These are phyloP conservation scores for Ceriagrion tenellum DNA, from an alignment of 2,888 invertebrate genomes.

Conservation along the genomic window DNA sequence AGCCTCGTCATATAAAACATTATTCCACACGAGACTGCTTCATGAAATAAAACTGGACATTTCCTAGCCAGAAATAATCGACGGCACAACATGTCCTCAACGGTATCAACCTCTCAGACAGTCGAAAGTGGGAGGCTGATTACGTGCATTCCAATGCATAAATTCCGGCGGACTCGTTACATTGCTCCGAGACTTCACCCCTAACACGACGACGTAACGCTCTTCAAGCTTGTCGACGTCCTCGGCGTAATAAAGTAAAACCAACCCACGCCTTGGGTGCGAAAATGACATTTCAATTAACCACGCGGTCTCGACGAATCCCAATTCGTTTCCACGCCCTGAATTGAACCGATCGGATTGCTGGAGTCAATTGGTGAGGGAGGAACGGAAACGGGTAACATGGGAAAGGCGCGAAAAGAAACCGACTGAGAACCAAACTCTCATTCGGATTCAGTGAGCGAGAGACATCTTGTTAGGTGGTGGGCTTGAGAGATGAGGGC, in stretches of 20 bases:
- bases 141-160: background rate
- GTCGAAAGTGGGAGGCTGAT: background rate
- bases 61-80: background rate
- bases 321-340: background rate
- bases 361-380: background rate
- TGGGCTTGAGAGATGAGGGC: background rate
- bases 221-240: conserved; percentile 1
- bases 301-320: background rate
- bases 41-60: background rate
- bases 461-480: background rate
- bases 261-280: background rate
- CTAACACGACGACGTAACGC: background rate
- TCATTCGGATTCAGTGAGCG: background rate
- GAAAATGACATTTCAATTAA: conserved; percentile 60
- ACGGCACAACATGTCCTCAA: background rate
- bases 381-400: background rate
- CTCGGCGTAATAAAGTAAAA: background rate
- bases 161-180: background rate
- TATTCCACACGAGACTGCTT: too few species aligned
- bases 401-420: background rate
- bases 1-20: background rate
- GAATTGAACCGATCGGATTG: conserved; percentile 37
- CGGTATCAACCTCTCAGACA: background rate
- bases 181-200: background rate
- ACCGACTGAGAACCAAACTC: background rate